phyloP scores from a whole-genome alignment of 2,888 invertebrate genomes.

The Escarpia spicata region DNA sequence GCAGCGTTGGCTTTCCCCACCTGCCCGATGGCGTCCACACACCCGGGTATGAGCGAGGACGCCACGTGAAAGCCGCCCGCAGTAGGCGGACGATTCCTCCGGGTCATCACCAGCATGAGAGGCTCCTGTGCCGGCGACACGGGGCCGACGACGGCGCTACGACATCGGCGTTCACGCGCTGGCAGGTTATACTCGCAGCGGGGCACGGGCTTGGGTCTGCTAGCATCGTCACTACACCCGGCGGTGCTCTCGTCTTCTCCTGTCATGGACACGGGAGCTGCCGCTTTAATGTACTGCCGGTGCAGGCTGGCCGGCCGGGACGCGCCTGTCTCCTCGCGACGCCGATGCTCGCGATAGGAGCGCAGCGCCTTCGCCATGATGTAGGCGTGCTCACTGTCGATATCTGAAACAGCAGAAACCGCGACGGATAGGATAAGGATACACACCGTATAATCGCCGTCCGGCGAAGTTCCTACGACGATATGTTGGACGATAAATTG shows the following conservation, averaged over 20 bases:
- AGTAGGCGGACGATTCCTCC: background rate
- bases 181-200: background rate
- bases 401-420: constrained; percentile 21
- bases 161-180: background rate
- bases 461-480: background rate
- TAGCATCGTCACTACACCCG: background rate
- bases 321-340: background rate
- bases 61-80: background rate
- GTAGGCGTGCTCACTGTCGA: constrained; percentile 27
- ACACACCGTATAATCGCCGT: background rate
- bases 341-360: constrained; percentile 22
- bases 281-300: background rate
- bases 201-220: background rate
- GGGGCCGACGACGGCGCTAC: background rate
- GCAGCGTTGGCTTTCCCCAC: background rate
- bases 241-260: background rate
- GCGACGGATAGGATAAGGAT: background rate
- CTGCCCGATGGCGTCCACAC: background rate
- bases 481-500: background rate
- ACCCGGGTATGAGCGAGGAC: background rate
- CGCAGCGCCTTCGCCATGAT: constrained; percentile 30
- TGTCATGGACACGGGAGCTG: background rate
- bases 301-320: background rate
- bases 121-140: background rate
- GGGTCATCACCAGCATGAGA: background rate